Percentiles rank a stretch among this genome's conserved stretches.
Evolutionary conservation across 2,888 invertebrate species (phyloP).

Genomic region (Drosophila rellima): DNA sequence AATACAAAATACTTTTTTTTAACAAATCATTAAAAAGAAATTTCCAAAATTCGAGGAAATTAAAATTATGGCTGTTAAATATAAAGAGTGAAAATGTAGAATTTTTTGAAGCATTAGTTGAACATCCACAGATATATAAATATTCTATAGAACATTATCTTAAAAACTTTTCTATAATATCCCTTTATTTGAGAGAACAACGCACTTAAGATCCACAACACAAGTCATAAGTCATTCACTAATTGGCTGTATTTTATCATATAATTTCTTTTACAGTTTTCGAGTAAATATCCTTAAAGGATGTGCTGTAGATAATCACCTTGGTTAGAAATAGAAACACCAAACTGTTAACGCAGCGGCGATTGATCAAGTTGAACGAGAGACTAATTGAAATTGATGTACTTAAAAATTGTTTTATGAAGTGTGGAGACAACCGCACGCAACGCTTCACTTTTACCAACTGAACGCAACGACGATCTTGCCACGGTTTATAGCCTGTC

Average conservation of each 20-base stretch:
- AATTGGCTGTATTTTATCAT: background rate
- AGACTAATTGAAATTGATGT: conserved; percentile 22
- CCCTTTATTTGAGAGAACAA: background rate
- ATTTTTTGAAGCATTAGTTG: background rate
- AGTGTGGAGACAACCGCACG: conserved; percentile 80
- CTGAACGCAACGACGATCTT: conserved; percentile 85
- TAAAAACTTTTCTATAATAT: background rate
- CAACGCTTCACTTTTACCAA: conserved; percentile 85
- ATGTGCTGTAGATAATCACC: conserved; percentile 51
- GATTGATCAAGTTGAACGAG: conserved; percentile 31
- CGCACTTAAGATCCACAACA: conserved; percentile 35
- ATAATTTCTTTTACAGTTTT: conserved; percentile 23
- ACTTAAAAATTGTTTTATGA: conserved; percentile 28
- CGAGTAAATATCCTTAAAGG: conserved; percentile 41
- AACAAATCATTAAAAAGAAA: too few relatives aligned
- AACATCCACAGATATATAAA: background rate
- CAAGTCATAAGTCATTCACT: conserved; percentile 6
- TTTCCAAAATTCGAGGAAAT: too few relatives aligned
- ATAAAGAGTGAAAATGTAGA: too few relatives aligned
- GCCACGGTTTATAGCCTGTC: conserved; percentile 86
- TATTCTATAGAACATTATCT: background rate
- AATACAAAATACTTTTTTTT: too few relatives aligned
- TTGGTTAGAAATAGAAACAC: conserved; percentile 31
- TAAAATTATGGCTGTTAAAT: too few relatives aligned
- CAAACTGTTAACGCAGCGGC: conserved; percentile 30